Evolutionary conservation across 1,140 invertebrate species (phyloP), one percentile per base, ranked within the genome.

Genomic region (Doryteuthis pealeii): DNA sequence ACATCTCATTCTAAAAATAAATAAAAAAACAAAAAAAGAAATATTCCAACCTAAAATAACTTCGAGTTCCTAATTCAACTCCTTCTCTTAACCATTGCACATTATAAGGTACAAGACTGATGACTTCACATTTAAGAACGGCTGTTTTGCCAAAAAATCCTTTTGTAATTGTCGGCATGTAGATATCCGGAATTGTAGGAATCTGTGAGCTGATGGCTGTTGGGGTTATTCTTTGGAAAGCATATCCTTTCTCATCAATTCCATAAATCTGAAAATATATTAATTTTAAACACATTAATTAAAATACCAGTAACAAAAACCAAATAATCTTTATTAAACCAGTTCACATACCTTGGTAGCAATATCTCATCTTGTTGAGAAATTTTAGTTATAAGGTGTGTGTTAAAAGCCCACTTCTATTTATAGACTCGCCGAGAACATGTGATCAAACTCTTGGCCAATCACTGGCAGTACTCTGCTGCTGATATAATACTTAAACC

Each of bases 61-160:
- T 79, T 72, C 70, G 83, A 72, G 75, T 81, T 49, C 86, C 87
- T 43, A 85, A 81, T 62, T 78, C 75, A 22, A 76, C 76, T 15
- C 79, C 83, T 8, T 88, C 85, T 75, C 88, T 88, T 65, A 82
- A 89, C 90, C 90, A 91, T 70, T 87, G 83, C 1, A 91, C 87
- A 35, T 83, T 84, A 81, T 89, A 91, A 0, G 90, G 90, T 3
- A 90, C 84, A n/a, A 88, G 78, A 74, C 90, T 90, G 71, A 90
- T 85, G 1, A 91, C 89, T 31, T 83, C 77, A 81, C 91, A 91
- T 0, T 80, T 86, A 14, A 92, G 74, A 33, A 84, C 84, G 8
- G 86, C 83, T 18, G 82, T 82, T 10, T 78, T 71, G 54, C 82
- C 81, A 76, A 82, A 85, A 71, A 81, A 85, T 0, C 81, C 81